Conservation (phyloP, 2,113 vertebrate species). For the Marmota flaviventris region DNA sequence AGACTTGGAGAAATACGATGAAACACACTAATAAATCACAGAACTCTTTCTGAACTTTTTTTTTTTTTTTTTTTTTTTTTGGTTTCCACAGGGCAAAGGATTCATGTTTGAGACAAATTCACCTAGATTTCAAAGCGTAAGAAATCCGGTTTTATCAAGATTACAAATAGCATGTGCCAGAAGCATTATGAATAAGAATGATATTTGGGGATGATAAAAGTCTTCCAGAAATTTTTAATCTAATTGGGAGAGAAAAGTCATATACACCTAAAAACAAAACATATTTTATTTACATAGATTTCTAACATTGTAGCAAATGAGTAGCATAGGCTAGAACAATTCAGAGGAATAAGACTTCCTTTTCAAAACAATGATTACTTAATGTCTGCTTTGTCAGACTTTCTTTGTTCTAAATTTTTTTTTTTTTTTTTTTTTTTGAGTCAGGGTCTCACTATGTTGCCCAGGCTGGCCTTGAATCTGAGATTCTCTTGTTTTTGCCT, state of each 20-base stretch:
- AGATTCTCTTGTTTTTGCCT: background rate
- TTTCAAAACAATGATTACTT: background rate
- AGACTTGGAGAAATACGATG: background rate
- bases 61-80: background rate
- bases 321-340: background rate
- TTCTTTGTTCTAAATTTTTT: background rate
- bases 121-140: background rate
- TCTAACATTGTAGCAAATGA: background rate
- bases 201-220: background rate
- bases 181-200: background rate
- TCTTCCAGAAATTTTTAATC: background rate
- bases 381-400: background rate
- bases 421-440: no score
- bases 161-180: background rate
- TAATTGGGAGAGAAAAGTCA: background rate
- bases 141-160: background rate
- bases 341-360: background rate
- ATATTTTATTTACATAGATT: background rate
- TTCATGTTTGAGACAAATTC: background rate
- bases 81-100: background rate
- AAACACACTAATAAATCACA: background rate
- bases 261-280: background rate
- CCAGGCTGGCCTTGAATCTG: background rate
- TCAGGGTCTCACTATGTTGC: background rate
- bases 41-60: background rate